Conservation (phyloP, 2,888 invertebrate genomes). For the Crocallis elinguaria region DNA sequence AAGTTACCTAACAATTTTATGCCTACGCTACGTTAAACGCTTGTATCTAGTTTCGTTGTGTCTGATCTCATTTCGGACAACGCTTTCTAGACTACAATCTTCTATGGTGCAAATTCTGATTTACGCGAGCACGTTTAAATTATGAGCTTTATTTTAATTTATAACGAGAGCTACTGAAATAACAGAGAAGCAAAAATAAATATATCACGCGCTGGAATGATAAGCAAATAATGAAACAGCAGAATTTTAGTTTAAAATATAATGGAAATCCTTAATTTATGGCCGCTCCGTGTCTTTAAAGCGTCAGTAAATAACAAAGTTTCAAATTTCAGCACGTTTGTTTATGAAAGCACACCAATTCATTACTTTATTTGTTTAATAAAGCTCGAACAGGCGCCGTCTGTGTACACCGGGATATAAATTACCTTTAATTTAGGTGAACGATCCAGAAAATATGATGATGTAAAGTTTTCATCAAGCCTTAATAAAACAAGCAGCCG, state of each 20-base stretch:
- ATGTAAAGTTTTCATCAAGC: slow-evolving; percentile 77
- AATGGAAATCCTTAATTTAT: slow-evolving; percentile 52
- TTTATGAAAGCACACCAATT: slow-evolving; percentile 74
- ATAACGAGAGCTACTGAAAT: slow-evolving; percentile 22
- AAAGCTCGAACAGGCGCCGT: slow-evolving; percentile 72
- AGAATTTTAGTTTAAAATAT: slow-evolving; percentile 33
- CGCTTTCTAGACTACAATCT: not conserved
- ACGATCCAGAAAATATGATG: slow-evolving; percentile 80
- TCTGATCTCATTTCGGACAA: too few relatives aligned
- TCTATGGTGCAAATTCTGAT: slow-evolving; percentile 9
- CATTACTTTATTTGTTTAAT: slow-evolving; percentile 82
- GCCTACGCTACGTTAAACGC: too few relatives aligned
- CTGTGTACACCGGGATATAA: slow-evolving; percentile 77
- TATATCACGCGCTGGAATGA: slow-evolving; percentile 29
- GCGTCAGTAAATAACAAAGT: slow-evolving; percentile 69
- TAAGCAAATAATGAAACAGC: slow-evolving; percentile 31
- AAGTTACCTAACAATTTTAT: too few relatives aligned
- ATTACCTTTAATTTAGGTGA: slow-evolving; percentile 82
- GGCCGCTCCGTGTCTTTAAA: slow-evolving; percentile 54
- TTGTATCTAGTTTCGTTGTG: too few relatives aligned
- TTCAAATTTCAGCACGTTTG: slow-evolving; percentile 70
- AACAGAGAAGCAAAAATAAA: slow-evolving; percentile 26
- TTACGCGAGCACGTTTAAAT: slow-evolving; percentile 15
- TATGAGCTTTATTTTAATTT: slow-evolving; percentile 25
- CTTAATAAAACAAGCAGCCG: slow-evolving; percentile 62